Evolutionary conservation across 2,113 vertebrate genomes (phyloP).

Genomic region (Paradisaea rubra): DNA sequence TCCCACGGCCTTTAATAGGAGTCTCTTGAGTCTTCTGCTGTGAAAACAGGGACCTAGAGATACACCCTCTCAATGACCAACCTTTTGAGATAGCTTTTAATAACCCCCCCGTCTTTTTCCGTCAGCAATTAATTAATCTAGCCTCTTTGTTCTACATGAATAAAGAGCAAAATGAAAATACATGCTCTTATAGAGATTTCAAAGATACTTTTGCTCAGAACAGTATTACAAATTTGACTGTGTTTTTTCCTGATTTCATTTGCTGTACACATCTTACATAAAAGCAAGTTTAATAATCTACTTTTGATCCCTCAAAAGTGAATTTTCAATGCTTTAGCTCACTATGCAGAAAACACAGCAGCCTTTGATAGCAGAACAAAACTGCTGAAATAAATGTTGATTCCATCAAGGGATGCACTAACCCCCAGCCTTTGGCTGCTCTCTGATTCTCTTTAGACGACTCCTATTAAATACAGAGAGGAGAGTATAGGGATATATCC

Average conservation of each 20-base stretch:
- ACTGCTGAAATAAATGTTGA: constrained; percentile 35
- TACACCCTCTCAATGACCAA: constrained; percentile 10
- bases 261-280: constrained; percentile 21
- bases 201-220: constrained; percentile 35
- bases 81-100: constrained; percentile 26
- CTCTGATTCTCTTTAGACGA: neutral
- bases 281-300: constrained; percentile 29
- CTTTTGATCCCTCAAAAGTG: constrained; percentile 39
- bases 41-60: neutral
- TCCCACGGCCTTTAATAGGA: constrained; percentile 58
- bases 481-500: constrained; percentile 61
- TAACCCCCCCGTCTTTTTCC: constrained; percentile 18
- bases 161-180: constrained; percentile 41
- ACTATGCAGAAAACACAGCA: constrained; percentile 41
- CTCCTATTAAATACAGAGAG: constrained; percentile 57
- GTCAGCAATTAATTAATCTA: constrained; percentile 51
- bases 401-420: constrained; percentile 11
- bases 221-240: constrained; percentile 12
- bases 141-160: constrained; percentile 20
- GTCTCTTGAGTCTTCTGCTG: constrained; percentile 3
- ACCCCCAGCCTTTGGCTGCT: constrained; percentile 4
- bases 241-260: constrained; percentile 12
- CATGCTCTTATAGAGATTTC: neutral
- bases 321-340: constrained; percentile 17
- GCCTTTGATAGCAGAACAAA: constrained; percentile 51